Conservation (phyloP, 2,888 invertebrate genomes). For the Zygothrica quintamaculata region DNA sequence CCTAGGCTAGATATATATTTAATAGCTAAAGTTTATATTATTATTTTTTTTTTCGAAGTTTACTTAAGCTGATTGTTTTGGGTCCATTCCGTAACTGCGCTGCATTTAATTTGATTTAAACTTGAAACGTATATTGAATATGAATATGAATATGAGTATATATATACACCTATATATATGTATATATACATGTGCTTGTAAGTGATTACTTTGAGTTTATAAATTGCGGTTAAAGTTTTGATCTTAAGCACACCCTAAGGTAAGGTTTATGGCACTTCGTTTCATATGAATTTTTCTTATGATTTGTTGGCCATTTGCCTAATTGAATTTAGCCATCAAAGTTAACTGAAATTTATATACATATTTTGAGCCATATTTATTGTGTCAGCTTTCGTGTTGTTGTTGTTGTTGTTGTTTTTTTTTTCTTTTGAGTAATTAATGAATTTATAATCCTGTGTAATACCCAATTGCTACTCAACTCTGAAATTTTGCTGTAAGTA, state of each 20-base stretch:
- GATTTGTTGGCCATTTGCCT: neutral
- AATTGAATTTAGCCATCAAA: conserved; percentile 5
- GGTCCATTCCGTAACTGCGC: conserved; percentile 24
- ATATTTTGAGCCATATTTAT: conserved; percentile 1
- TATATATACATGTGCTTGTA: conserved; percentile 15
- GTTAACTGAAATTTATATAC: neutral
- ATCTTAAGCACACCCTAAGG: conserved; percentile 39
- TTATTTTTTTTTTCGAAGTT: too few species aligned
- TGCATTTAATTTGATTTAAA: conserved; percentile 64
- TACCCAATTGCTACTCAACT: too few species aligned
- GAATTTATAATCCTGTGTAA: too few species aligned
- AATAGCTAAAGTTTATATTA: conserved; percentile 43
- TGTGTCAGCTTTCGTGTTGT: conserved; percentile 1
- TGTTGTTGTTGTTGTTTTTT: conserved; percentile 8
- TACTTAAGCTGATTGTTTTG: conserved; percentile 52
- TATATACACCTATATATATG: neutral
- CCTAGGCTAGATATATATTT: conserved; percentile 41
- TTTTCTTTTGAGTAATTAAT: conserved; percentile 10
- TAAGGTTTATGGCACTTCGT: neutral
- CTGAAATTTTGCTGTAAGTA: too few species aligned
- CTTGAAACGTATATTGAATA: conserved; percentile 38
- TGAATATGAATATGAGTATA: neutral
- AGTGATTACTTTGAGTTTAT: conserved; percentile 45
- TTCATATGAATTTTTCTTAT: neutral
- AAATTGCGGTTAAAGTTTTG: conserved; percentile 42